Conservation (phyloP, 2,797 vertebrate species). For the Eptatretus atami region DNA sequence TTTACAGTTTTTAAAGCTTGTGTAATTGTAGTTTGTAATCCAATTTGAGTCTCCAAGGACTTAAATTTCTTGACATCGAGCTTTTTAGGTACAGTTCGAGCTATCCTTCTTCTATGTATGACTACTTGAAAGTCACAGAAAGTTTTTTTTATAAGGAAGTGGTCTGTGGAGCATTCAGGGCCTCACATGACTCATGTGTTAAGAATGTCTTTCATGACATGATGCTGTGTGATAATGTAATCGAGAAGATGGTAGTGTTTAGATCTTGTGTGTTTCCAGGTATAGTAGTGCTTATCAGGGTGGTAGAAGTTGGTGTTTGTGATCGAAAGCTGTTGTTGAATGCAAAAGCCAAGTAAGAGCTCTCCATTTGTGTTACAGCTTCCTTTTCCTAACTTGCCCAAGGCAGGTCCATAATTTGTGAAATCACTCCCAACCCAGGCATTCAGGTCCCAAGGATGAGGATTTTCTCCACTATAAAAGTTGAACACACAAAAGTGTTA, state of each 20-base stretch:
- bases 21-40: background rate
- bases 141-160: background rate
- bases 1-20: background rate
- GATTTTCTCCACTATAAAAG: too few species aligned
- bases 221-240: background rate
- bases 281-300: background rate
- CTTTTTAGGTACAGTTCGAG: background rate
- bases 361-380: background rate
- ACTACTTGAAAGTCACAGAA: background rate
- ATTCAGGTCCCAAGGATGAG: too few species aligned
- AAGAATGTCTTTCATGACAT: background rate
- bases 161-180: background rate
- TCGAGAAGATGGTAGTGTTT: conserved; percentile 1
- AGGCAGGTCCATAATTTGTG: background rate
- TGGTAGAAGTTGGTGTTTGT: conserved; percentile 1
- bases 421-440: too few species aligned
- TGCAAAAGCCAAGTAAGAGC: background rate
- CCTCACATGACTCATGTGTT: background rate
- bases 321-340: background rate
- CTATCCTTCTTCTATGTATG: background rate
- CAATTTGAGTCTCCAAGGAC: background rate
- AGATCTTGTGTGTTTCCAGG: background rate
- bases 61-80: background rate
- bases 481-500: too few species aligned
- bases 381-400: background rate